Percentiles rank a stretch among this genome's conserved stretches.
phyloP scores from a whole-genome alignment of 1,140 invertebrate species.

The Tetramorium simillimum region DNA sequence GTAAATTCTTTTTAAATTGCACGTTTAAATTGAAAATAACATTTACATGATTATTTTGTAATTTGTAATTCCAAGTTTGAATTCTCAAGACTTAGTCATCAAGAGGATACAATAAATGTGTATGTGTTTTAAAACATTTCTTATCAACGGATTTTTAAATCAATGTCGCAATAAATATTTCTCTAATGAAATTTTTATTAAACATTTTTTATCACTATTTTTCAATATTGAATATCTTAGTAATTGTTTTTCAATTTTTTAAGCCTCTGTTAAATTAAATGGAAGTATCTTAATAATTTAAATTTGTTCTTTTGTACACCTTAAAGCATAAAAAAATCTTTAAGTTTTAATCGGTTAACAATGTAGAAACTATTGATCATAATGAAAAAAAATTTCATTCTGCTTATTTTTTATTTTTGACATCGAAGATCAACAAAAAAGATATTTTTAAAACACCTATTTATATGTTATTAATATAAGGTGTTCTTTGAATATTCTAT shows the following conservation, averaged over 20 bases:
- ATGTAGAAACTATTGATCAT: background rate
- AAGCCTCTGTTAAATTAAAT: background rate
- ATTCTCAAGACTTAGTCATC: background rate
- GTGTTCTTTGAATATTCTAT: constrained; percentile 1
- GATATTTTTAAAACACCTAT: background rate
- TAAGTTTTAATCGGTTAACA: background rate
- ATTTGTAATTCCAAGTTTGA: background rate
- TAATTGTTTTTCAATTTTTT: background rate
- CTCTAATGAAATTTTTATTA: background rate
- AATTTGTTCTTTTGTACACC: background rate
- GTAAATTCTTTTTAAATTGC: background rate
- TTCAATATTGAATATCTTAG: background rate
- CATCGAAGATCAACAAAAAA: background rate
- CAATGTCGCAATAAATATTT: background rate
- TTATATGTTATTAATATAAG: background rate
- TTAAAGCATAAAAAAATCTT: background rate
- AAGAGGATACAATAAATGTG: background rate
- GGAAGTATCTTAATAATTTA: background rate
- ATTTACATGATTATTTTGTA: background rate
- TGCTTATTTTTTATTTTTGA: background rate
- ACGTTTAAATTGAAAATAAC: background rate
- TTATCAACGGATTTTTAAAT: background rate
- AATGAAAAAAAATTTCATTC: background rate
- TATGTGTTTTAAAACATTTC: background rate
- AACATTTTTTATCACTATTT: background rate